Conservation (phyloP, 2,888 invertebrate genomes). For the Drosophila paramelanica region DNA sequence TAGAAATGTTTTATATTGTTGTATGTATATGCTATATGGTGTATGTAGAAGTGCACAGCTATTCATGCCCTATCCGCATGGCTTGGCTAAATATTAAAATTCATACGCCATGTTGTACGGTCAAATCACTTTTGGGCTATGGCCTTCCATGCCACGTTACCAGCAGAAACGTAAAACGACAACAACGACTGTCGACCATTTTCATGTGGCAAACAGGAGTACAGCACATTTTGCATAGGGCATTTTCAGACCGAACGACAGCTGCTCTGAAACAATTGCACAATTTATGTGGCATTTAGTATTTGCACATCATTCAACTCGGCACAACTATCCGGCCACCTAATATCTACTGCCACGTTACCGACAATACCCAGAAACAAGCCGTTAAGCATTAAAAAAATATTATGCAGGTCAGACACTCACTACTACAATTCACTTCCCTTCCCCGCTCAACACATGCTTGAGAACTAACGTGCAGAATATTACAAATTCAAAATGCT, state of each 20-base stretch:
- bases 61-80: constrained; percentile 34
- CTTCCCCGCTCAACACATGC: constrained; percentile 41
- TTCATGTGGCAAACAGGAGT: constrained; percentile 70
- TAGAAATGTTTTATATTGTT: constrained; percentile 46
- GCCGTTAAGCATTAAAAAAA: constrained; percentile 48
- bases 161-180: constrained; percentile 24
- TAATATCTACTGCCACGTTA: constrained; percentile 9
- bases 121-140: constrained; percentile 65
- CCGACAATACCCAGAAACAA: constrained; percentile 53
- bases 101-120: constrained; percentile 79
- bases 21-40: constrained; percentile 15
- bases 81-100: constrained; percentile 76
- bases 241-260: constrained; percentile 23
- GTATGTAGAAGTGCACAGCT: constrained; percentile 39
- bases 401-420: constrained; percentile 42
- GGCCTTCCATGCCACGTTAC: constrained; percentile 14
- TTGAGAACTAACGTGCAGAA: constrained; percentile 70
- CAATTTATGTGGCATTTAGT: constrained; percentile 75
- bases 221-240: constrained; percentile 66
- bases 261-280: constrained; percentile 68
- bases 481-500: constrained; percentile 82
- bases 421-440: constrained; percentile 34
- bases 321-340: constrained; percentile 21
- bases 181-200: constrained; percentile 65
- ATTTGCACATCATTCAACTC: constrained; percentile 67